phyloP scores from a whole-genome alignment of 2,797 vertebrate genomes.

The Squalus acanthias region DNA sequence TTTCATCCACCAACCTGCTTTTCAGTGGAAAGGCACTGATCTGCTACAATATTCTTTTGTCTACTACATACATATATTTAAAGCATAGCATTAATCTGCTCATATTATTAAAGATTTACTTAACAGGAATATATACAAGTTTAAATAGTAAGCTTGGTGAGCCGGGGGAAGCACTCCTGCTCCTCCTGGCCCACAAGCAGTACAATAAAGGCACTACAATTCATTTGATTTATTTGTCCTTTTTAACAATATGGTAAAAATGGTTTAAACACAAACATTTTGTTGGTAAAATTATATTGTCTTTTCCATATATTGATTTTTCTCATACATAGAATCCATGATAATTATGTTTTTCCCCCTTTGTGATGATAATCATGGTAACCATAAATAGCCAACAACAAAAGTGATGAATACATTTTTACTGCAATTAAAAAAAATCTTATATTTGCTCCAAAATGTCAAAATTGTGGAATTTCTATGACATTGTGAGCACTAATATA shows the following conservation, averaged over 20 bases:
- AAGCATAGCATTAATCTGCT: background rate
- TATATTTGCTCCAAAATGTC: background rate
- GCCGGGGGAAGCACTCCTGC: too few species aligned
- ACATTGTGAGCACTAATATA: background rate
- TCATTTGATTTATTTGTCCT: background rate
- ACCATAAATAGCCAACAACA: background rate
- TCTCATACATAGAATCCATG: background rate
- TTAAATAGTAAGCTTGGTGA: background rate
- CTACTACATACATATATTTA: background rate
- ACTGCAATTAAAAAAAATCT: background rate
- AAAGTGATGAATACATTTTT: background rate
- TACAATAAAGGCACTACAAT: too few species aligned
- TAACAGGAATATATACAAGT: background rate
- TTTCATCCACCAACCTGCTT: slow-evolving; percentile 42
- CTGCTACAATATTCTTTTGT: slow-evolving; percentile 32
- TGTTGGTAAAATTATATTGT: background rate
- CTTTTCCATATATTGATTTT: background rate
- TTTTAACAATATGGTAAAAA: background rate
- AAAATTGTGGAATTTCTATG: background rate
- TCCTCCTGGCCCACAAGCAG: too few species aligned
- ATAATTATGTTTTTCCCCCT: background rate
- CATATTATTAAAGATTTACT: slow-evolving; percentile 3
- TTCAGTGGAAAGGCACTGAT: slow-evolving; percentile 5
- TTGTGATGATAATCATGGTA: background rate
- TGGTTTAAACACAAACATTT: background rate